Evolutionary conservation across 1,140 invertebrate genomes (phyloP), one percentile per base, ranked within the genome.

Genomic region (Chironomus striatipennis): DNA sequence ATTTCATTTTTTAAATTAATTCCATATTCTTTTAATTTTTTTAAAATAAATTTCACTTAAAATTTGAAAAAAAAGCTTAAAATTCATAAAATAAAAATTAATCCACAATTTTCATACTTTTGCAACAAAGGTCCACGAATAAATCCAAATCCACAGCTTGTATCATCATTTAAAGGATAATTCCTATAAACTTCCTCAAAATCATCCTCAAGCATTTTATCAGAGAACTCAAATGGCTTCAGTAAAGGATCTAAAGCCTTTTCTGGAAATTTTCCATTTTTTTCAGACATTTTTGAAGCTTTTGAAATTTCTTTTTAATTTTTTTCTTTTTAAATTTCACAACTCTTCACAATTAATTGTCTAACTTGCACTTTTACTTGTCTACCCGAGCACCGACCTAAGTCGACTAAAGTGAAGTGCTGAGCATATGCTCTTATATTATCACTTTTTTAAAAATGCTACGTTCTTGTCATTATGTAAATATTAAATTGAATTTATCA

Each of bases 121-220:
- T 90, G 89, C 21, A 90, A 79, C 65, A 82, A 86, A 0, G 79
- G 77, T 1, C 88, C 88, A 7, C 83, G 84, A 20, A 88, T 80
- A 74, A 86, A 84, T 84, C 88, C 86, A 73, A 89, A 84, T 0
- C 89, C 89, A 79, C 89, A 90, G 0, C 84, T 83, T 0, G 88
- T 89, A 43, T 90, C 88, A 73, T 89, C 86, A 43, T 83, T 86
- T 12, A 88, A 80, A 4, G 86, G 85, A 73, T 87, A 79, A 42
- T 85, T 83, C 24, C 79, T 82, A 72, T 85, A 84, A 20, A 86
- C 77, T 43, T 86, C 85, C 73, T 87, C 85, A 34, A 86, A 80
- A n/a, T 83, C 85, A 70, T 81, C 75, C 65, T 79, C 78, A 75
- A 80, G 74, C 75, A 78, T 75, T 65, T 80, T 74, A 70, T 70